phyloP scores from a whole-genome alignment of 2,113 vertebrate genomes.

The Willisornis vidua region DNA sequence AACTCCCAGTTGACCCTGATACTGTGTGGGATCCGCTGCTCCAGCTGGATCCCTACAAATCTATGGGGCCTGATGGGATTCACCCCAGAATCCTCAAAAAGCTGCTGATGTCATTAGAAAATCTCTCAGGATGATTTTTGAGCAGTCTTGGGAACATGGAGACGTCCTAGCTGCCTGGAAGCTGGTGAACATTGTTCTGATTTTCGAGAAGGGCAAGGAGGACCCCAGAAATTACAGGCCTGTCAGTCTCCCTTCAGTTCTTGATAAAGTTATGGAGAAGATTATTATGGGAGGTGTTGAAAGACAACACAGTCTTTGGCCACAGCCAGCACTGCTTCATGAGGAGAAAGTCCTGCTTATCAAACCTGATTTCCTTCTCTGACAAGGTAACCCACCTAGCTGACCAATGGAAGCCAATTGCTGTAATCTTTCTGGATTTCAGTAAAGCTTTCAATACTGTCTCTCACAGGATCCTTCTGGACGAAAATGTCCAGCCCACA shows the following conservation, averaged over 20 bases:
- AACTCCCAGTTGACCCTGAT: neutral
- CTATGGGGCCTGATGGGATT: neutral
- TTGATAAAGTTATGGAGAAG: neutral
- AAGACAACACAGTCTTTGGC: neutral
- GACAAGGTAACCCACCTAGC: neutral
- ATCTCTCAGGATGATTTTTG: neutral
- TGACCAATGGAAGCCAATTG: neutral
- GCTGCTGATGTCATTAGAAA: neutral
- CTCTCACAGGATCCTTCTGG: neutral
- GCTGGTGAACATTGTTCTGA: neutral
- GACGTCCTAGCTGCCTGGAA: neutral
- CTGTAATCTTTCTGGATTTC: neutral
- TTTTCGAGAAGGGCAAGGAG: neutral
- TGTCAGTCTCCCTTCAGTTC: neutral
- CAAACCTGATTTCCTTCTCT: neutral
- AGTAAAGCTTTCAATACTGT: neutral
- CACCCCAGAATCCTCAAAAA: neutral
- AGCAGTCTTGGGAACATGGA: neutral
- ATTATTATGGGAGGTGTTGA: too few species aligned
- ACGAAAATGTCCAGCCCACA: neutral
- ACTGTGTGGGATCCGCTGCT: neutral
- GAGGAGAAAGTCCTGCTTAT: neutral
- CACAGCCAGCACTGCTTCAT: neutral
- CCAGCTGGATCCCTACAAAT: neutral
- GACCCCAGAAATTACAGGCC: neutral